Evolutionary conservation across 2,888 invertebrate species (phyloP), one percentile per base, ranked within the genome.

Genomic region (Lasiommata megera): DNA sequence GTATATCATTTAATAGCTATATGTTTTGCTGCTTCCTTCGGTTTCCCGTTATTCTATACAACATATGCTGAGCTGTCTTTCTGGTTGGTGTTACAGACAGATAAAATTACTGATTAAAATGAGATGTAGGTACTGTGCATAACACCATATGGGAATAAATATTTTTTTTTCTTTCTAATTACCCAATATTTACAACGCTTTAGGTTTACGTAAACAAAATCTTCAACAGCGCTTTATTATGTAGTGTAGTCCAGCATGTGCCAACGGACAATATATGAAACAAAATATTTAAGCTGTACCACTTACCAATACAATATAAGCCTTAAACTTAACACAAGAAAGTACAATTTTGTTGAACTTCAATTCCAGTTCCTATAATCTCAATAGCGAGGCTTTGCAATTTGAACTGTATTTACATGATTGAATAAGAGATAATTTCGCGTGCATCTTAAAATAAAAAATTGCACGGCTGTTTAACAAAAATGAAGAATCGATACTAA

Each of bases 241-340:
- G 28, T 37, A 46, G 44, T 17, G 29, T 40, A 44, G 51, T 58
- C 58, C 46, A 54, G 54, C 44, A 34, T 43, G 29, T 41, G 28
- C 37, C 36, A 11, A 46, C 23, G 55, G 47, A 31, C 38, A 46
- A 40, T 5, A 52, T 46, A 36, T 53, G 53, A 57, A 18, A 47
- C 47, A 16, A 40, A 17, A 58, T 58, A 56, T 56, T 56, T 56
- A 47, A 58, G 40, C 31, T 47, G 37, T 11, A 46, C n/a, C 41
- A 37, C 12, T 0, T 14, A n/a, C 9, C 14, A 16, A 23, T 38
- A 36, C 6, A 51, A 29, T 52, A 44, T n/a, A 17, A 44, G 16
- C 56, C 29, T 43, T 52, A 56, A 28, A 1, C 12, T 6, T 1
- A 5, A 18, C 29, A 14, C 18, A 1, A 47, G 40, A 55, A 38